Base-by-base conservation (phyloP, 1,140 invertebrate species). In the Drosophila repleta region DNA sequence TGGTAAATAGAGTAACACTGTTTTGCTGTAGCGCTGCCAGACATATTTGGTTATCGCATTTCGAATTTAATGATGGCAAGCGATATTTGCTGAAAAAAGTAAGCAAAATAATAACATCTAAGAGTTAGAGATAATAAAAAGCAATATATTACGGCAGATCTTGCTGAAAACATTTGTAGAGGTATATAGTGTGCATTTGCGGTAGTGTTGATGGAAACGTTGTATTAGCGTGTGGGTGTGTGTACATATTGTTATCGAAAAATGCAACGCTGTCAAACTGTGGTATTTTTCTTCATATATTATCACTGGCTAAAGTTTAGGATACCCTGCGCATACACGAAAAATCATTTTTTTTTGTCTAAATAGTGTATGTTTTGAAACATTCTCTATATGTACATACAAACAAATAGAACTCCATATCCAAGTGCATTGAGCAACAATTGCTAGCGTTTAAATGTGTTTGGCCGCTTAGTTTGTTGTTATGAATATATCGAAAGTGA, bases 401-500 rank as follows among this genome's bases (percentile, higher is more conserved):
- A 60, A 67, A 45, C 63, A 72, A 46, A 58, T 60, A 48, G 29
- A 74, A 68, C 43, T 57, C 24, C 37, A 58, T 58, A 63, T 68
- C 64, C 37, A 55, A 68, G 64, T 65, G 72, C 66, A 78, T 62
- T 65, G 29, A 65, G 60, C 71, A 52, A 45, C 11, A 69, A 63
- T 57, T 70, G 66, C 56, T 51, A 71, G 55, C 75, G 62, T 57
- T 61, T 58, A 65, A 72, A 61, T 68, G 63, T 67, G 68, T 58
- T 32, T 45, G 69, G 65, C 64, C 69, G 69, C 65, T 53, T 74
- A 75, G 69, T 77, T 81, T 81, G 74, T 85, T 87, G 82, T 85
- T 81, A 85, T 85, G 83, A 88, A 88, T 88, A 89, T 88, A 88
- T 88, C 83, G 79, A 88, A 88, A 81, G 83, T 88, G 83, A 88